Evolutionary conservation across 2,797 vertebrate species (phyloP).

Genomic region (Eospalax fontanierii): DNA sequence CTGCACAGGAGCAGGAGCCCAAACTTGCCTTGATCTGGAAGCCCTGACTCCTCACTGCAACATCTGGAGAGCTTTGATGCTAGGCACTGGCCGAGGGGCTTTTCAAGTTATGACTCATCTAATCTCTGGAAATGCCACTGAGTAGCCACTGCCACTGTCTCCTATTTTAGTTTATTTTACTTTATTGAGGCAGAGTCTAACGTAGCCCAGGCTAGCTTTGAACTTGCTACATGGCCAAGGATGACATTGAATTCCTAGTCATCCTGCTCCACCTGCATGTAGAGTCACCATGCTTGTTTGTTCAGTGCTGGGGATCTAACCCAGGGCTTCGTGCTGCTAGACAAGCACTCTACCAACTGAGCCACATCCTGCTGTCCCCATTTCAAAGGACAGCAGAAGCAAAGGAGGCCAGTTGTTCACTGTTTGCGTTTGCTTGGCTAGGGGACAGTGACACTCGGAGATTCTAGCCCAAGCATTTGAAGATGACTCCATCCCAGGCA

Average conservation of each 20-base stretch:
- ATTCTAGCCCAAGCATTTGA: not conserved
- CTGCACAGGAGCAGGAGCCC: not conserved
- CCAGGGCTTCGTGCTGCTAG: not conserved
- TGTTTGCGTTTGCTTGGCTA: rapidly evolving
- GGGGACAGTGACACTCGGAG: not conserved
- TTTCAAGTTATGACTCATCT: rapidly evolving
- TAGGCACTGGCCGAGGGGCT: not conserved
- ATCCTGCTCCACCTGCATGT: not conserved
- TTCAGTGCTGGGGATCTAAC: not conserved
- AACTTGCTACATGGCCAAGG: not conserved
- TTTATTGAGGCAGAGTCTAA: not conserved
- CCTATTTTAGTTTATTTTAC: too few species aligned
- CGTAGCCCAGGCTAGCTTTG: not conserved
- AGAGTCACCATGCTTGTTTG: too few species aligned
- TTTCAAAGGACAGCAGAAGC: not conserved
- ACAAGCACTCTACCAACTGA: not conserved
- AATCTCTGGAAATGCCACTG: not conserved
- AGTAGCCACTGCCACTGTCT: not conserved
- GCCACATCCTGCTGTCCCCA: not conserved
- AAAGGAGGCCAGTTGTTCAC: not conserved
- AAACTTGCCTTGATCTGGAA: not conserved
- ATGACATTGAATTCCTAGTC: not conserved
- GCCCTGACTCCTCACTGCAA: too few species aligned
- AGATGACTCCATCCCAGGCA: rapidly evolving
- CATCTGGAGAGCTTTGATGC: not conserved